Conservation (phyloP, 2,113 vertebrate genomes). For the Cranoglanis bouderius region DNA sequence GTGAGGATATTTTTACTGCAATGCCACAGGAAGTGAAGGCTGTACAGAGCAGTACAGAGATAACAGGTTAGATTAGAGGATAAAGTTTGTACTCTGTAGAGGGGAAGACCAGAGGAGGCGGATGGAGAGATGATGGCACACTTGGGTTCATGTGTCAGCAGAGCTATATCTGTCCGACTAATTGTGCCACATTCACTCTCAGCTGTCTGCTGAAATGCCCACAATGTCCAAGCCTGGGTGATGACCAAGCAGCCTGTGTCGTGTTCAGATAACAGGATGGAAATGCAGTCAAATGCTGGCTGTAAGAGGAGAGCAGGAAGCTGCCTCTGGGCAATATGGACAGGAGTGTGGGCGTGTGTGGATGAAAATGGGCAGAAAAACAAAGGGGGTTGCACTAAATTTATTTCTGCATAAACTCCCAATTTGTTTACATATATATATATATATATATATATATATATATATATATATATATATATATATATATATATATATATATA, state of each 20-base stretch:
- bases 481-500: too few relatives aligned
- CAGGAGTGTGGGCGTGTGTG: not conserved
- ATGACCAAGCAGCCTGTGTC: slow-evolving; percentile 46
- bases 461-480: too few relatives aligned
- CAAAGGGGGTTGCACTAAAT: not conserved
- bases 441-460: not conserved
- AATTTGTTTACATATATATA: not conserved
- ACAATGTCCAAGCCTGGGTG: slow-evolving; percentile 58
- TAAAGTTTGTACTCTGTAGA: slow-evolving; percentile 31
- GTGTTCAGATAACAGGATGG: slow-evolving; percentile 32
- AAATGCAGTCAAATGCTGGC: slow-evolving; percentile 37
- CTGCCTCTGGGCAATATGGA: slow-evolving; percentile 25
- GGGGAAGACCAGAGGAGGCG: slow-evolving; percentile 7
- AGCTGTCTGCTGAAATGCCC: slow-evolving; percentile 54
- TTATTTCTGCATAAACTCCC: not conserved
- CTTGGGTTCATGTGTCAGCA: slow-evolving; percentile 60
- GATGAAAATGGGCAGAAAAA: not conserved
- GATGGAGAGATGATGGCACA: slow-evolving; percentile 17
- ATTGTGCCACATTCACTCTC: slow-evolving; percentile 60
- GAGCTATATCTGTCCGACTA: slow-evolving; percentile 66
- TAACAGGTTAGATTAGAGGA: slow-evolving; percentile 37
- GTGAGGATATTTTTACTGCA: not conserved
- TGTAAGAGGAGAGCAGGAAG: slow-evolving; percentile 2
- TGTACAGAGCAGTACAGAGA: not conserved
- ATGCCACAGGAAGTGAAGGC: not conserved